Evolutionary conservation across 2,888 invertebrate species (phyloP).

Genomic region (Dioctria linearis): DNA sequence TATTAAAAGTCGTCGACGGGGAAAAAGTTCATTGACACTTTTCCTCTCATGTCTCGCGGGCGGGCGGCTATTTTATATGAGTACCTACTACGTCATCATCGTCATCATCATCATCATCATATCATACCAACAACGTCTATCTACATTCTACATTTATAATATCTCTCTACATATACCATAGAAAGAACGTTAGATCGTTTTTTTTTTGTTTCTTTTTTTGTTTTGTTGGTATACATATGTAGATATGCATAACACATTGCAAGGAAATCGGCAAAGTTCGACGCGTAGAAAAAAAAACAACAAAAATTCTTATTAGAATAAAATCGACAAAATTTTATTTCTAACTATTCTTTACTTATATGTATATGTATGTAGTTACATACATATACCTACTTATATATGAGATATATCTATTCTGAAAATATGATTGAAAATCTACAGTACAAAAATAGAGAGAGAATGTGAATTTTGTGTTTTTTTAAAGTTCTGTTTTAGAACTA

Average conservation of each 20-base stretch:
- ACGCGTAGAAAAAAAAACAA: not conserved
- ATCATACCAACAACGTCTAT: not conserved
- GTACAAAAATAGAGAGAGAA: not conserved
- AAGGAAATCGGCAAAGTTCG: not conserved
- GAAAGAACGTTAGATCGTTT: not conserved
- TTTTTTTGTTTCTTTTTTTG: not conserved
- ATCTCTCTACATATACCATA: slow-evolving; percentile 1
- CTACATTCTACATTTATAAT: not conserved
- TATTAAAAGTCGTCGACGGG: slow-evolving; percentile 48
- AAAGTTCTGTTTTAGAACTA: no score
- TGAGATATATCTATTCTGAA: not conserved
- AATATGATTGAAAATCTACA: not conserved
- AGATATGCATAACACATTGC: not conserved
- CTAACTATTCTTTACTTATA: not conserved
- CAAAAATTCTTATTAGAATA: not conserved
- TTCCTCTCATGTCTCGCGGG: slow-evolving; percentile 61
- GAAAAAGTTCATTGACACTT: slow-evolving; percentile 71
- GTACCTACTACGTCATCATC: slow-evolving; percentile 21
- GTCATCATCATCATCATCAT: not conserved
- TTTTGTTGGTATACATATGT: no score
- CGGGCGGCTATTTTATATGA: slow-evolving; percentile 37
- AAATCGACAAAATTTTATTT: slow-evolving; percentile 1
- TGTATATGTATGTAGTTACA: no score
- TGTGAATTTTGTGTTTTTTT: not conserved
- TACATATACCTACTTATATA: no score